Percentiles rank a stretch among this genome's conserved stretches.
Evolutionary conservation across 2,797 vertebrate genomes (phyloP).

Genomic region (Vireo griseus): DNA sequence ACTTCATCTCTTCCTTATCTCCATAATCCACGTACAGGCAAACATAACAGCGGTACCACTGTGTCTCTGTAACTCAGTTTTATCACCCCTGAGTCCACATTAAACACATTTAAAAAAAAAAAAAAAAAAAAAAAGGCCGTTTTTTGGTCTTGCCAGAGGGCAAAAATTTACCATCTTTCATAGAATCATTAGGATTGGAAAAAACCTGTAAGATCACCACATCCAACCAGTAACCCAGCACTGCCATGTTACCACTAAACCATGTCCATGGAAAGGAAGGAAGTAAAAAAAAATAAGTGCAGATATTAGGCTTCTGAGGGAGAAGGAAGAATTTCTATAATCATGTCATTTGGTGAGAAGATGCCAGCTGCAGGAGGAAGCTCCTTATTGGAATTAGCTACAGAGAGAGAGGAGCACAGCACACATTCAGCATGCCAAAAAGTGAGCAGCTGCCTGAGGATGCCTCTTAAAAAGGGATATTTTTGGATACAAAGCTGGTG

Average conservation of each 20-base stretch:
- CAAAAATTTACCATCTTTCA: neutral
- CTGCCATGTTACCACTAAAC: neutral
- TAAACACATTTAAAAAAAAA: neutral
- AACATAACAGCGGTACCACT: neutral
- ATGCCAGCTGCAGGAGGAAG: neutral
- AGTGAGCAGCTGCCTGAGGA: neutral
- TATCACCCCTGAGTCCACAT: neutral
- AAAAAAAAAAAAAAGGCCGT: neutral
- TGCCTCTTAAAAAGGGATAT: neutral
- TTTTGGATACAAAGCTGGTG: neutral
- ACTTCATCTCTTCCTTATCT: neutral
- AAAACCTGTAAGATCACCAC: neutral
- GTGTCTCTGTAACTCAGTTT: neutral
- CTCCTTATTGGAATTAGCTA: neutral
- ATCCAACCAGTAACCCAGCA: neutral
- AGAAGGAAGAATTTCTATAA: neutral
- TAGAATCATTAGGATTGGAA: neutral
- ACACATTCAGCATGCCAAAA: rapidly evolving
- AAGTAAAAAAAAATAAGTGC: neutral
- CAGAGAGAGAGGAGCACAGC: neutral
- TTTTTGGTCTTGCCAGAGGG: neutral
- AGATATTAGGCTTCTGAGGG: neutral
- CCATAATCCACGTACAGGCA: neutral
- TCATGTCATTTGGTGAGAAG: neutral
- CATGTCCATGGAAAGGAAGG: neutral